A percentile compares a stretch with the other conserved stretches of the same genome.
Conservation (phyloP, 2,888 invertebrate genomes). For the Caenorhabditis japonica region DNA sequence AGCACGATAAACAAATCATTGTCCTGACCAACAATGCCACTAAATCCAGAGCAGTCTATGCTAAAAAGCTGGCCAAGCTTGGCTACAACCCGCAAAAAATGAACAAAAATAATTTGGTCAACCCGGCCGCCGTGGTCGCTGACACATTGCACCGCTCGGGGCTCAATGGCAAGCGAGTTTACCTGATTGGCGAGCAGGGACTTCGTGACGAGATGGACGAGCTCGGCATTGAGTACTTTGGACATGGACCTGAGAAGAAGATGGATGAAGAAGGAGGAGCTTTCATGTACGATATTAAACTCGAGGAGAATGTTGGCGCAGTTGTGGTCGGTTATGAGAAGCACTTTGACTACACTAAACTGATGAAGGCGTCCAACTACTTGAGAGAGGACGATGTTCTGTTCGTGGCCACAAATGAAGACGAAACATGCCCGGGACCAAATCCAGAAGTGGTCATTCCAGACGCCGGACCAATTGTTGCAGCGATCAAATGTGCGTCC, state of each 20-base stretch:
- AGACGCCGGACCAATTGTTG: slow-evolving; percentile 85
- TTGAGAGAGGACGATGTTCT: slow-evolving; percentile 78
- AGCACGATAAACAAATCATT: slow-evolving; percentile 79
- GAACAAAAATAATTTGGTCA: slow-evolving; percentile 70
- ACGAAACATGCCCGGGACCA: slow-evolving; percentile 85
- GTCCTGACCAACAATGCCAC: slow-evolving; percentile 91
- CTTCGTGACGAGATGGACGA: slow-evolving; percentile 87
- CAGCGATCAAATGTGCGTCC: slow-evolving; percentile 87
- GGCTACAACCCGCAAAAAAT: slow-evolving; percentile 81
- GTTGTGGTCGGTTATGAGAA: slow-evolving; percentile 95
- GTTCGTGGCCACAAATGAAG: slow-evolving; percentile 93
- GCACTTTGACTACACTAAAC: slow-evolving; percentile 90
- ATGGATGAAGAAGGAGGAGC: slow-evolving; percentile 60
- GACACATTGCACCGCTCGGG: slow-evolving; percentile 68
- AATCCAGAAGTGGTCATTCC: slow-evolving; percentile 81
- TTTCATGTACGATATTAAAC: slow-evolving; percentile 74
- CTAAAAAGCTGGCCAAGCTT: slow-evolving; percentile 84
- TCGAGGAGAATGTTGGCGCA: slow-evolving; percentile 83
- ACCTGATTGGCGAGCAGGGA: slow-evolving; percentile 87
- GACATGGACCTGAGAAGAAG: slow-evolving; percentile 69
- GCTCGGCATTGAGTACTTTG: slow-evolving; percentile 82
- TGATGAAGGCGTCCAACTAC: slow-evolving; percentile 91
- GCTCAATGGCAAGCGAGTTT: slow-evolving; percentile 78
- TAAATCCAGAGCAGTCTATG: slow-evolving; percentile 85
- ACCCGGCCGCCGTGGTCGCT: slow-evolving; percentile 75